A percentile compares a stretch with the other conserved stretches of the same genome.
Conservation (phyloP, 2,888 invertebrate species). For the Dioctria rufipes region DNA sequence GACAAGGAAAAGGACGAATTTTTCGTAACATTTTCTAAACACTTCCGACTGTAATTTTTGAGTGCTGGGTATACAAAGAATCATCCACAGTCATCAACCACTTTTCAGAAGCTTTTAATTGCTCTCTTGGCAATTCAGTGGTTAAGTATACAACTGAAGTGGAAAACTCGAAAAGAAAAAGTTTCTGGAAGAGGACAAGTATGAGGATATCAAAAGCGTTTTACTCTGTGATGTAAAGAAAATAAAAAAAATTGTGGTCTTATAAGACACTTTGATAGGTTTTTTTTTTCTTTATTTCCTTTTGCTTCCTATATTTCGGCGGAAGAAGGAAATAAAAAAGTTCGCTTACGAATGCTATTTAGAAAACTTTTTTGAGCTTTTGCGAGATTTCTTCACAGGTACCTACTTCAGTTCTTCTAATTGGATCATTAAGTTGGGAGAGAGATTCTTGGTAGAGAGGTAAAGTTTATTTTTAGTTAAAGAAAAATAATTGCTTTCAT, state of each 20-base stretch:
- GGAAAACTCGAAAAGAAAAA: slow-evolving; percentile 21
- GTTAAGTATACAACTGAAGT: slow-evolving; percentile 26
- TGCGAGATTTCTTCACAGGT: neutral
- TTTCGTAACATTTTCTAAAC: slow-evolving; percentile 23
- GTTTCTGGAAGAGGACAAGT: slow-evolving; percentile 4
- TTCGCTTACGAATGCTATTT: slow-evolving; percentile 3
- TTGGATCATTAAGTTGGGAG: slow-evolving; percentile 12
- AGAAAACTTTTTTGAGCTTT: slow-evolving; percentile 14
- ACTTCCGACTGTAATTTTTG: slow-evolving; percentile 18
- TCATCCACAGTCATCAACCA: slow-evolving; percentile 16
- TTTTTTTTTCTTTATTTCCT: neutral
- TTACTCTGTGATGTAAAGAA: neutral
- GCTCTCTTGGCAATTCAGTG: slow-evolving; percentile 39
- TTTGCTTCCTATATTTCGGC: neutral
- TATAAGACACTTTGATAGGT: neutral
- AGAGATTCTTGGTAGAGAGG: neutral
- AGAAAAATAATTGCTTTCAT: neutral
- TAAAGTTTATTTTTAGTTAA: neutral
- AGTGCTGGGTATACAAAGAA: slow-evolving; percentile 16
- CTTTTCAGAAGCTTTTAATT: slow-evolving; percentile 25
- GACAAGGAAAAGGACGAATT: neutral
- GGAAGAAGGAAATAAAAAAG: neutral
- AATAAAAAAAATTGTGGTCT: slow-evolving; percentile 12
- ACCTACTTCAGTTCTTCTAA: neutral
- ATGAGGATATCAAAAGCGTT: slow-evolving; percentile 12